phyloP scores from a whole-genome alignment of 2,888 invertebrate species.

The Tolmerus cingulatus region DNA sequence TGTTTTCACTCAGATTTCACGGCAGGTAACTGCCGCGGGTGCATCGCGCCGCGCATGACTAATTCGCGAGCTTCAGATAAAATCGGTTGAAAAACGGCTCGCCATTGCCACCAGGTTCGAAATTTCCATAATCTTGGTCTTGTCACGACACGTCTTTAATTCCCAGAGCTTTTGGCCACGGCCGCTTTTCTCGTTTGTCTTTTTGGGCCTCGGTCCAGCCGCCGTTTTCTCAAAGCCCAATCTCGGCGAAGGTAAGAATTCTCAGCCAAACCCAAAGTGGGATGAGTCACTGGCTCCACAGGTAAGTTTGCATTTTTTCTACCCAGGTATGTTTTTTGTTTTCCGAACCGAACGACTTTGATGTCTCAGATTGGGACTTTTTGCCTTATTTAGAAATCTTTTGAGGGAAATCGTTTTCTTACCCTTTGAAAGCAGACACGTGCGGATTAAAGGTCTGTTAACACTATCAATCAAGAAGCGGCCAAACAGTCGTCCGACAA shows the following conservation, averaged over 20 bases:
- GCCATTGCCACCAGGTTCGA: constrained; percentile 16
- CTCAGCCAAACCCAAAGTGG: background rate
- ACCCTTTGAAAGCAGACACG: background rate
- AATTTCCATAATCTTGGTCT: constrained; percentile 21
- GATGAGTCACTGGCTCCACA: background rate
- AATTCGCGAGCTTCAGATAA: background rate
- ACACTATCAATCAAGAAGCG: too few species aligned
- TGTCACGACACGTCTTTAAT: constrained; percentile 34
- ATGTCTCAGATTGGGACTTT: background rate
- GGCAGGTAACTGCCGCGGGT: background rate
- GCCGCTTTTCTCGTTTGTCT: background rate
- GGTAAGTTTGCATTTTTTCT: background rate
- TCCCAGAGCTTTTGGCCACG: constrained; percentile 2
- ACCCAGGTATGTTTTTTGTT: background rate
- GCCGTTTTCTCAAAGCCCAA: background rate
- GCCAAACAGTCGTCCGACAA: too few species aligned
- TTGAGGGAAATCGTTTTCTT: background rate
- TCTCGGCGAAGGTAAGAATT: background rate
- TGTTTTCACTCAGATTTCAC: background rate
- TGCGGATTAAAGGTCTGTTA: background rate
- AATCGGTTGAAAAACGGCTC: constrained; percentile 8
- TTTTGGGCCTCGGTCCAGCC: background rate
- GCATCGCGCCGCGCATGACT: constrained; percentile 13
- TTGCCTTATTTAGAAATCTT: constrained; percentile 2
- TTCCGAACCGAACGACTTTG: background rate